Evolutionary conservation across 2,113 vertebrate species (phyloP), one percentile per base, ranked within the genome.

Genomic region (Probosciger aterrimus): DNA sequence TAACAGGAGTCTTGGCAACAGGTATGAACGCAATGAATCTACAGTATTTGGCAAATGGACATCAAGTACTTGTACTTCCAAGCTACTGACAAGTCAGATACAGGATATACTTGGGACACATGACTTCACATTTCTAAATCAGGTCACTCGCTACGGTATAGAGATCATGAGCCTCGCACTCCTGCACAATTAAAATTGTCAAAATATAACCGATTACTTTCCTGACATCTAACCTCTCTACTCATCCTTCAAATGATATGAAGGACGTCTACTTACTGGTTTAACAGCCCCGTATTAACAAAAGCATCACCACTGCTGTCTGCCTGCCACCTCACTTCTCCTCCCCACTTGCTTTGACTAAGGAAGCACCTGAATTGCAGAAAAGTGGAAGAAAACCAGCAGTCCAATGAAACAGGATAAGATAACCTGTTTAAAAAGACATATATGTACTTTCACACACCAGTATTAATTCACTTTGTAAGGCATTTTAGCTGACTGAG

Each of bases 71-170:
- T 90, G 92, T 71, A 92, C 77, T 88, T 91, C 43, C 76, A 84
- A 86, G 88, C 86, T 93, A 68, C 88, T 91, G 69, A 88, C 71
- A 44, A 1, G 13, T 92, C 90, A 95, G 90, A 86, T 35, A 88
- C 90, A 89, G 80, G 80, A 89, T 93, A 94, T 30, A 88, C 90
- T 95, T 84, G 49, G 83, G 93, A 86, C 93, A 94, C 80, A 86
- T 95, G 96, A 93, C 92, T 93, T 89, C 95, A 94, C 93, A 82
- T 69, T 86, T 94, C 93, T 96, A 95, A 93, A 93, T 91, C 90
- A 96, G 74, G 90, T 94, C 93, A 92, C 70, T 93, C 11, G 9
- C 90, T 93, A 68, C 82, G 52, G 19, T 37, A 44, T 6, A 44
- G 33, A 79, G 73, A 92, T 88, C 86, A 94, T 80, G 93, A 82